A percentile compares a stretch with the other conserved stretches of the same genome.
These are phyloP conservation scores for Carassius gibelio DNA, from an alignment of 2,113 vertebrate genomes.

Conservation along the genomic window DNA sequence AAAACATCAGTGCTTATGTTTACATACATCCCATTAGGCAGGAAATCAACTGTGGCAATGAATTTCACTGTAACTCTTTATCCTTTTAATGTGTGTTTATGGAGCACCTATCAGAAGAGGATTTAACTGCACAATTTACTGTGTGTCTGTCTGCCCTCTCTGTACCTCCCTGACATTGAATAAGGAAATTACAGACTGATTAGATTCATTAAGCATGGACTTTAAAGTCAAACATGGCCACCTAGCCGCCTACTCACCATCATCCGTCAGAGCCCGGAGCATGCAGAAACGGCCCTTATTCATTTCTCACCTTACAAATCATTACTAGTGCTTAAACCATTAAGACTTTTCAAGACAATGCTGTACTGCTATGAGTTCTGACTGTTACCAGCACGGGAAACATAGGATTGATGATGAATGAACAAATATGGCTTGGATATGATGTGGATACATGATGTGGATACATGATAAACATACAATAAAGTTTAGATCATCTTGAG, in stretches of 20 bases:
- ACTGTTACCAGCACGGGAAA: neutral
- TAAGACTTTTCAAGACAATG: conserved; percentile 54
- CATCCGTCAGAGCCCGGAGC: conserved; percentile 49
- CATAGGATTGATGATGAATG: too few species aligned
- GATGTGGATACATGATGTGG: neutral
- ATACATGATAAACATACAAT: neutral
- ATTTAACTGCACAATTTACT: conserved; percentile 57
- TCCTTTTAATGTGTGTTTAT: conserved; percentile 55
- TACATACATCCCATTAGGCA: conserved; percentile 45
- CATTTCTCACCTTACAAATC: conserved; percentile 77
- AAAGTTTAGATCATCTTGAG: neutral
- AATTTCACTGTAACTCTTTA: conserved; percentile 45
- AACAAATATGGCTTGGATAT: neutral
- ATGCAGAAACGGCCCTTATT: conserved; percentile 44
- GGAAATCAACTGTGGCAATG: conserved; percentile 38
- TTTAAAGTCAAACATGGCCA: conserved; percentile 56
- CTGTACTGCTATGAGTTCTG: conserved; percentile 2
- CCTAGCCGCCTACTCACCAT: conserved; percentile 60
- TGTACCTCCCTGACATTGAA: conserved; percentile 42
- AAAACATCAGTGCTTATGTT: conserved; percentile 4
- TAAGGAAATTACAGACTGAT: conserved; percentile 43
- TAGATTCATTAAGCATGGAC: conserved; percentile 66
- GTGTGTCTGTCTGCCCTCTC: conserved; percentile 47
- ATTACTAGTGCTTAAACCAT: conserved; percentile 71
- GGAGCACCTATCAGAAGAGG: conserved; percentile 49